Conservation (phyloP, 2,888 invertebrate genomes). For the Pogonocherus hispidulus region DNA sequence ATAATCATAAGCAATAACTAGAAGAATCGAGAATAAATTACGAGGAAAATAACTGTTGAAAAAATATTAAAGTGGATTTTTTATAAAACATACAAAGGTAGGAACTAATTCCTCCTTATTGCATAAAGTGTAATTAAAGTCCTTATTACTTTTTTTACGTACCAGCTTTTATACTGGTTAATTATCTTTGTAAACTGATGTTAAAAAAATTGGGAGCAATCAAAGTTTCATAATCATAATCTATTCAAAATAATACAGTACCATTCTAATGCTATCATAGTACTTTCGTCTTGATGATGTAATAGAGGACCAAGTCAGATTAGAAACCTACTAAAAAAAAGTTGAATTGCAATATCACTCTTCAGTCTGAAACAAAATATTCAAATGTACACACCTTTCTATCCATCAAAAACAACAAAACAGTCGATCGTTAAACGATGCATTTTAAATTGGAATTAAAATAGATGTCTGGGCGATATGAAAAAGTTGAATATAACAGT, state of each 20-base stretch:
- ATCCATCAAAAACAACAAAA: slow-evolving; percentile 13
- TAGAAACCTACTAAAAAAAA: slow-evolving; percentile 10
- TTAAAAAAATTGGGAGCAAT: not conserved
- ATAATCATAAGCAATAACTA: no score
- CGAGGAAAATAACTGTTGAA: no score
- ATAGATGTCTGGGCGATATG: not conserved
- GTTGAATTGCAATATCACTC: slow-evolving; percentile 3
- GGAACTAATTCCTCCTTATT: no score
- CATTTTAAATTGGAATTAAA: no score
- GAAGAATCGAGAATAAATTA: no score
- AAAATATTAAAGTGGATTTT: no score
- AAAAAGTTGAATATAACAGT: slow-evolving; percentile 1
- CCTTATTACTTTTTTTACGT: no score
- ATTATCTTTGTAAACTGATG: not conserved
- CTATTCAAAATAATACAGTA: not conserved
- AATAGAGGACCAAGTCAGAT: not conserved
- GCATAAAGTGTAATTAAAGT: no score
- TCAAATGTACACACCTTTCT: slow-evolving; percentile 14
- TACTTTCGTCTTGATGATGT: not conserved
- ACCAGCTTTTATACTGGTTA: no score
- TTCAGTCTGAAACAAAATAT: not conserved
- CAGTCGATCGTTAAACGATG: no score
- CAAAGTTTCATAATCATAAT: not conserved
- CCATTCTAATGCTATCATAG: not conserved
- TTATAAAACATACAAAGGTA: no score